Base-by-base conservation (phyloP, 1,140 invertebrate species). In the Stegodyphus mimosarum region DNA sequence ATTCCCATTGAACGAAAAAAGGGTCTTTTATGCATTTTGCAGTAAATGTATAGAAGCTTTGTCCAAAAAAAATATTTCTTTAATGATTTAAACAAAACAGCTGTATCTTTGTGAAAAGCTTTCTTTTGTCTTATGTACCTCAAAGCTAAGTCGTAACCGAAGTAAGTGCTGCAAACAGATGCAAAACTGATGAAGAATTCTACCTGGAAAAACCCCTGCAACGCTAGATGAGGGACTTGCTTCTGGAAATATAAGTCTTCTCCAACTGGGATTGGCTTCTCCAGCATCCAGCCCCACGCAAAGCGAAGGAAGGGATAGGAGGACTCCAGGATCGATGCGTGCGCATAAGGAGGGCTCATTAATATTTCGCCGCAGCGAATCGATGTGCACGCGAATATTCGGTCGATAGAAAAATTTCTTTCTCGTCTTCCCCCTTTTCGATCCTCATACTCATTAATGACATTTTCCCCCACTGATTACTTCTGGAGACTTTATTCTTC, bases 281-380 rank as follows among this genome's bases (percentile, higher is more conserved):
- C 52, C 66, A 2, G 64, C 17, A 76, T 69, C 76, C n/a, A 33
- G n/a, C 11, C 33, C 33, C 33, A 33, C 33, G 33, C 33, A 33
- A 33, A 33, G 33, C 33, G 1, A 33, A 51, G 50, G 15, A 52
- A 64, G 74, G 55, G 74, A 76, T 76, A 64, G 55, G 55, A 76
- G 63, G 74, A 33, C 33, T 33, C 33, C 33, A 33, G 33, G 33
- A 33, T 33, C 63, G 48, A 48, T 79, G 77, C 77, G 77, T 51
- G 77, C 77, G 77, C 77, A 79, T 79, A 50, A 50, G 18, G 49
- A 11, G 11, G n/a, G 13, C 77, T 79, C 77, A 79, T 79, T 79
- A 79, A 70, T 79, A 79, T 79, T 79, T 79, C 77, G 53, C 52
- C 17, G 77, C 77, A 79, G 77, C 64, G 77, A 79, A 79, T 79